phyloP scores from a whole-genome alignment of 2,888 invertebrate species.

The Synergus laeviventris region DNA sequence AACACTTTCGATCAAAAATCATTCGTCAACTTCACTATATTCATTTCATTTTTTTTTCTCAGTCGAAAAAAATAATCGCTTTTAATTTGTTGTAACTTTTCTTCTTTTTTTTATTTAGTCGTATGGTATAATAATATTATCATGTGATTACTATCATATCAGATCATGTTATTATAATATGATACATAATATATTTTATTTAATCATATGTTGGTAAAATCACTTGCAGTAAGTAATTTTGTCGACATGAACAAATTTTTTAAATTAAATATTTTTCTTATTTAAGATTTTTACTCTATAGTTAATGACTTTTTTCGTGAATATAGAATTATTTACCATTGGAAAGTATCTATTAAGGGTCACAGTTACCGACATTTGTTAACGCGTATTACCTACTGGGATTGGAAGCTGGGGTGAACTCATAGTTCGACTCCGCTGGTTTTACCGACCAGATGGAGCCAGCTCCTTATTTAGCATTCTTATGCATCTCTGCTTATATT shows the following conservation, averaged over 20 bases:
- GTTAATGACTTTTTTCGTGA: background rate
- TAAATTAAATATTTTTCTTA: background rate
- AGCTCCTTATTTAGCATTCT: background rate
- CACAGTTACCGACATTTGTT: background rate
- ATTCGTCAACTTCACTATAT: background rate
- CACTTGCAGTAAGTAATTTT: no score
- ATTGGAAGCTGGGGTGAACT: background rate
- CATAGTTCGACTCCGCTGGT: background rate
- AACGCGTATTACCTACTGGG: background rate
- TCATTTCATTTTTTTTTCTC: no score
- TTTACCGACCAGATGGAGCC: background rate
- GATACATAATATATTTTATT: no score
- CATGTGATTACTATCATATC: no score
- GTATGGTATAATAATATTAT: no score
- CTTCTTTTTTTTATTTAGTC: background rate
- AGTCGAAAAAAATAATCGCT: background rate
- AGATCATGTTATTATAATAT: no score
- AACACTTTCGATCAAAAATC: background rate
- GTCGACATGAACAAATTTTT: no score
- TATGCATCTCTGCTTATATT: no score
- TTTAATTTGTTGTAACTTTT: background rate
- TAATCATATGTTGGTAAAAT: no score
- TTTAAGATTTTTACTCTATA: background rate
- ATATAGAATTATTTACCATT: background rate
- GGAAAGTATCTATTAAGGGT: background rate